Evolutionary conservation across 2,113 vertebrate genomes (phyloP).

Genomic region (Vanacampus margaritifer): DNA sequence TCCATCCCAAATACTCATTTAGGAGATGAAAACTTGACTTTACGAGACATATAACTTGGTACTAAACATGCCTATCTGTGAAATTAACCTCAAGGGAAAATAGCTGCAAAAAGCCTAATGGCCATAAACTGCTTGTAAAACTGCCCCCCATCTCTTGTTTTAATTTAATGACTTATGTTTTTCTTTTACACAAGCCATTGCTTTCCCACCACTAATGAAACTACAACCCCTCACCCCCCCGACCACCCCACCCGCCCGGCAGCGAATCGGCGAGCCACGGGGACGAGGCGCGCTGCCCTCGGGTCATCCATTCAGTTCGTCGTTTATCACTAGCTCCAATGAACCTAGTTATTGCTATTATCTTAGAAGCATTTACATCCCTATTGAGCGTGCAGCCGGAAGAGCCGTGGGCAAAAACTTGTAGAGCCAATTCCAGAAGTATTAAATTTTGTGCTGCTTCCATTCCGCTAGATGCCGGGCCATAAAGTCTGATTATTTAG

Average conservation of each 20-base stretch:
- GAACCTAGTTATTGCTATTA: constrained; percentile 73
- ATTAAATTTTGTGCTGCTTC: constrained; percentile 70
- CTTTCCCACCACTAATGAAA: constrained; percentile 53
- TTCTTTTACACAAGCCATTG: constrained; percentile 52
- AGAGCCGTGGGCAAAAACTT: constrained; percentile 63
- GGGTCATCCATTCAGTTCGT: constrained; percentile 66
- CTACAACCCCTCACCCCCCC: neutral
- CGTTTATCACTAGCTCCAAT: constrained; percentile 71
- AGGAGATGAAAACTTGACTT: constrained; percentile 38
- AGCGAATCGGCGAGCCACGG: constrained; percentile 61
- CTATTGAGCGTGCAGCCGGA: constrained; percentile 64
- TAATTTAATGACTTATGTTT: constrained; percentile 38
- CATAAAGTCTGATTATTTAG: constrained; percentile 79
- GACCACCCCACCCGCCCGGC: constrained; percentile 18
- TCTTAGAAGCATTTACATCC: constrained; percentile 72
- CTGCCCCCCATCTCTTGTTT: constrained; percentile 33
- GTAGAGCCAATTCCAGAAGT: constrained; percentile 69
- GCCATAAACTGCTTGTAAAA: constrained; percentile 40
- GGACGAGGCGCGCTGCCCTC: constrained; percentile 50
- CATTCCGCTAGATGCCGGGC: constrained; percentile 67
- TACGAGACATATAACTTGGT: constrained; percentile 17
- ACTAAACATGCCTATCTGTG: constrained; percentile 36
- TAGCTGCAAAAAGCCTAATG: constrained; percentile 35
- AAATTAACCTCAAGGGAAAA: constrained; percentile 36
- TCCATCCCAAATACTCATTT: constrained; percentile 20